Conservation (phyloP, 2,888 invertebrate species). For the Trisateles emortualis region DNA sequence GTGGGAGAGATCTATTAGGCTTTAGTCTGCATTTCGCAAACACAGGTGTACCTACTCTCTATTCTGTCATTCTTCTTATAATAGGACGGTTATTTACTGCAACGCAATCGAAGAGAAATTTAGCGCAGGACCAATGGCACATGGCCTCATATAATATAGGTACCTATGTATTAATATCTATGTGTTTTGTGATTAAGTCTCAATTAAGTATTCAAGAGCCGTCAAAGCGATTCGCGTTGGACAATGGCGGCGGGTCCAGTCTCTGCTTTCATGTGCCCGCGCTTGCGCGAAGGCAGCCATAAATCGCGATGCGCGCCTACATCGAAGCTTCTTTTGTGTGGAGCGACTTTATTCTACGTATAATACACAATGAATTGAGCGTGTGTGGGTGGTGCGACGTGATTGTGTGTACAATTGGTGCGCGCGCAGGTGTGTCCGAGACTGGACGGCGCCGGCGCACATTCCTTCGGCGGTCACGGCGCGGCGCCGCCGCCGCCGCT, state of each 20-base stretch:
- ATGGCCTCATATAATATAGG: too few relatives aligned
- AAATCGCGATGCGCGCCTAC: constrained; percentile 57
- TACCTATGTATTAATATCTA: background rate
- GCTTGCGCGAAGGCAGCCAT: constrained; percentile 48
- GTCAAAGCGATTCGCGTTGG: constrained; percentile 47
- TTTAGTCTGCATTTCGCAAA: too few relatives aligned
- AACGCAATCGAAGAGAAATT: too few relatives aligned
- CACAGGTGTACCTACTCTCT: too few relatives aligned
- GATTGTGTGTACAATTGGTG: constrained; percentile 58
- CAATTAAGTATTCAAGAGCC: constrained; percentile 54
- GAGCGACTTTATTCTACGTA: constrained; percentile 34
- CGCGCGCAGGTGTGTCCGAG: constrained; percentile 89
- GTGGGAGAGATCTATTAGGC: too few relatives aligned
- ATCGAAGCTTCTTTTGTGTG: constrained; percentile 46
- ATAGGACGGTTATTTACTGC: too few relatives aligned
- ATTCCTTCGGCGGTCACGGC: constrained; percentile 85
- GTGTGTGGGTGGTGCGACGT: constrained; percentile 51
- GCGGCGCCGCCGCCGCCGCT: constrained; percentile 52
- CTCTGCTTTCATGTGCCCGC: constrained; percentile 57
- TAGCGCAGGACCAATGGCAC: too few relatives aligned
- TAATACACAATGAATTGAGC: constrained; percentile 30
- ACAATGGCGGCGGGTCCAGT: constrained; percentile 40
- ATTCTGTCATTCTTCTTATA: too few relatives aligned
- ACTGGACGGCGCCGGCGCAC: constrained; percentile 88
- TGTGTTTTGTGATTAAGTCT: constrained; percentile 34